phyloP scores from a whole-genome alignment of 2,797 vertebrate genomes.

The Diplodus sargus region DNA sequence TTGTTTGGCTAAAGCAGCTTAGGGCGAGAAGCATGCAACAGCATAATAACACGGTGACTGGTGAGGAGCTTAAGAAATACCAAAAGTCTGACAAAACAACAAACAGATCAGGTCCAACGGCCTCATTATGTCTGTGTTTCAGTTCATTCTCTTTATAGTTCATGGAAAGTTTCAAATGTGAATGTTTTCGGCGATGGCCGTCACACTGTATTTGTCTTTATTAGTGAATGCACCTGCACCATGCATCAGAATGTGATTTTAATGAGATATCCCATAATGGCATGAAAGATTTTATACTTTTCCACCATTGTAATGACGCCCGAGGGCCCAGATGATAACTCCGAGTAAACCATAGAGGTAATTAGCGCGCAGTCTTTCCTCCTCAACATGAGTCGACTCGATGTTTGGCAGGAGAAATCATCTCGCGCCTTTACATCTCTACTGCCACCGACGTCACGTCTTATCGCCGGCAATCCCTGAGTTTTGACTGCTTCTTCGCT shows the following conservation, averaged over 20 bases:
- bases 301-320: conserved; percentile 22
- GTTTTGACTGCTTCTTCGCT: conserved; percentile 36
- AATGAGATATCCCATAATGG: conserved; percentile 17
- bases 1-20: conserved; percentile 85
- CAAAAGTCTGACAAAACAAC: conserved; percentile 79
- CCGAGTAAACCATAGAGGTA: conserved; percentile 16
- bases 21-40: conserved; percentile 75
- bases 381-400: background rate
- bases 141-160: conserved; percentile 22
- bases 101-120: conserved; percentile 59
- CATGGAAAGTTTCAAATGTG: conserved; percentile 21
- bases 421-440: background rate
- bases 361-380: conserved; percentile 18
- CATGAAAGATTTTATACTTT: conserved; percentile 19
- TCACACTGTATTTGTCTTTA: background rate
- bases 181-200: background rate
- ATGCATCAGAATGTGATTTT: conserved; percentile 1
- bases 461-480: conserved; percentile 6
- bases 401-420: conserved; percentile 17
- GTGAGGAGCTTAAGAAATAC: conserved; percentile 79
- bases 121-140: conserved; percentile 62
- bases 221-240: background rate
- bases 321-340: conserved; percentile 15
- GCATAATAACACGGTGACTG: conserved; percentile 74
- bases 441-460: background rate